phyloP scores from a whole-genome alignment of 2,113 vertebrate species.

The Pimephales promelas region DNA sequence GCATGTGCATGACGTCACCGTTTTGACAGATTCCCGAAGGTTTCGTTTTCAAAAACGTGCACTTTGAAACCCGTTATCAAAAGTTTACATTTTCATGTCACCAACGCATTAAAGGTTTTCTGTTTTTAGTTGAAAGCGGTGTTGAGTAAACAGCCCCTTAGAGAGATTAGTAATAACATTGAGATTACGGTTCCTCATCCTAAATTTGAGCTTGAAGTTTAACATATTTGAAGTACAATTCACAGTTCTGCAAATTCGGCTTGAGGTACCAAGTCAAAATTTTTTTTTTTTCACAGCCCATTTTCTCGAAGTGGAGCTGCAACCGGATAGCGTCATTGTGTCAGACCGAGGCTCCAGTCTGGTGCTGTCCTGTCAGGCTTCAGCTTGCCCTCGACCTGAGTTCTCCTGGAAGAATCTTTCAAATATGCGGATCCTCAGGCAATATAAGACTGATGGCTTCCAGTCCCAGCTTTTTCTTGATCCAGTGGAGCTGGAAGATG shows the following conservation, averaged over 20 bases:
- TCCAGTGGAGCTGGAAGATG: conserved; percentile 61
- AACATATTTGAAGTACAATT: background rate
- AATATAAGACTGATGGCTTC: background rate
- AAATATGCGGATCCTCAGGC: background rate
- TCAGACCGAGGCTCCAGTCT: conserved; percentile 61
- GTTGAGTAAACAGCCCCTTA: too few relatives aligned
- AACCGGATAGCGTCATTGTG: conserved; percentile 37
- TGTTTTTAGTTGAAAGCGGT: too few relatives aligned
- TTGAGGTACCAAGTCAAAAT: background rate
- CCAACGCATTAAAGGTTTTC: too few relatives aligned
- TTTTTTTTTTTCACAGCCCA: conserved; percentile 57
- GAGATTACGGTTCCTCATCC: background rate
- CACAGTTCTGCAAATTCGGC: background rate
- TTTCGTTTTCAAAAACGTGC: too few relatives aligned
- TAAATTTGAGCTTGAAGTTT: background rate
- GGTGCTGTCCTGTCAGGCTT: conserved; percentile 63
- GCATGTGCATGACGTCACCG: too few relatives aligned
- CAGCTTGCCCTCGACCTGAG: conserved; percentile 59
- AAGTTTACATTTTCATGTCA: too few relatives aligned
- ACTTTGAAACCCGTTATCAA: too few relatives aligned
- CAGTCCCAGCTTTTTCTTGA: conserved; percentile 58
- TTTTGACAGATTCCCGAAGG: too few relatives aligned
- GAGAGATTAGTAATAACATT: background rate
- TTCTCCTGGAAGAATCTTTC: conserved; percentile 65
- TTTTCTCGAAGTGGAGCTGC: conserved; percentile 64